phyloP scores from a whole-genome alignment of 2,113 vertebrate species.

The Ophiodon elongatus region DNA sequence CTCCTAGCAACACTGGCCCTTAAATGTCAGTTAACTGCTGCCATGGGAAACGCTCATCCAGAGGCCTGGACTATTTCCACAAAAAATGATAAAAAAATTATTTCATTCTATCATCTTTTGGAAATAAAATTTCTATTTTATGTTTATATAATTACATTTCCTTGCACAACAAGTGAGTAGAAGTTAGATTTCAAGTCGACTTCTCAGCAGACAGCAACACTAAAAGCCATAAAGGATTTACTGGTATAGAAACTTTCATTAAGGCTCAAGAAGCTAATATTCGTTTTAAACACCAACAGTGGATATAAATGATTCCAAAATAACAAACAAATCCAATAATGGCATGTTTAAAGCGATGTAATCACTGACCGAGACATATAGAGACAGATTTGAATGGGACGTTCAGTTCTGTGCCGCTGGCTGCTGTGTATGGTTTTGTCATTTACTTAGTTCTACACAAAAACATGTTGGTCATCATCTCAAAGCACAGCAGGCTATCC shows the following conservation, averaged over 20 bases:
- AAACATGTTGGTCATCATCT: conserved; percentile 79
- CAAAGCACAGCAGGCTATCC: conserved; percentile 81
- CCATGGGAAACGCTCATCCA: not conserved
- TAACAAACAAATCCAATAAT: conserved; percentile 45
- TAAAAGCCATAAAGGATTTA: conserved; percentile 31
- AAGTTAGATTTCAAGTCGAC: not conserved
- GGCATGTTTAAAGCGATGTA: conserved; percentile 49
- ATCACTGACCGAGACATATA: conserved; percentile 68
- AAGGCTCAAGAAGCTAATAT: conserved; percentile 36
- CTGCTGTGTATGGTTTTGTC: conserved; percentile 61
- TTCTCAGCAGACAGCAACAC: not conserved
- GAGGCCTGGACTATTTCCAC: too few relatives aligned
- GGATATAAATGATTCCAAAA: conserved; percentile 42
- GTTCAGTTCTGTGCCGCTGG: conserved; percentile 55
- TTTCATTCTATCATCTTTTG: not conserved
- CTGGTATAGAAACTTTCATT: conserved; percentile 45
- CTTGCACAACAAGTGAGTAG: not conserved
- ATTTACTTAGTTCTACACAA: conserved; percentile 79
- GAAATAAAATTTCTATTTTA: not conserved
- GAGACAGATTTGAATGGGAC: conserved; percentile 39
- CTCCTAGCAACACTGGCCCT: not conserved
- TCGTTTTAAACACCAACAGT: conserved; percentile 36
- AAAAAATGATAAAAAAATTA: not conserved
- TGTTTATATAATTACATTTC: not conserved
- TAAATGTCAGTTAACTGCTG: not conserved